Base-by-base conservation (phyloP, 1,140 invertebrate genomes). In the Riptortus pedestris region DNA sequence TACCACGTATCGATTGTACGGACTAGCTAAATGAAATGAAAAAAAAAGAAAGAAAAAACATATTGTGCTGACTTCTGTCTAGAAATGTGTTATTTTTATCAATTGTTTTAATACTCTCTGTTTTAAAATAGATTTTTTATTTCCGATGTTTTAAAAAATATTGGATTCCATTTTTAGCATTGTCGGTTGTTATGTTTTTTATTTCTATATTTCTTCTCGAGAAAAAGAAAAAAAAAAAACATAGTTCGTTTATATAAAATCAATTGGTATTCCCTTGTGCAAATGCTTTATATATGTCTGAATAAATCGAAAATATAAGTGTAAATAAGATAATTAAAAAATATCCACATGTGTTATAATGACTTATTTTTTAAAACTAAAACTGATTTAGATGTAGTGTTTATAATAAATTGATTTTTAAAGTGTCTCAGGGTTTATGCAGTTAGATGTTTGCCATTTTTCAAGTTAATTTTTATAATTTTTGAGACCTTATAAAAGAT, bases 261-360 rank as follows among this genome's bases (percentile, higher is more conserved):
- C 28, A 64, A 66, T 64, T 66, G 62, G 63, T 67, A 64, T 64
- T 61, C 45, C 58, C 48, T 64, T 67, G 62, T 67, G 59, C 62
- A 67, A 67, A 64, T 67, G 62, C 63, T 67, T 67, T 67, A 64
- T 67, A 64, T 64, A 64, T 67, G 62, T 64, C 59, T 67, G 58
- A 59, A 55, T 24, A 55, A 24, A 61, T 62, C 60, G 65, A 64
- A 66, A 63, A 66, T 65, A 60, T 62, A 65, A 62, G 26, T 66
- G 65, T 66, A 66, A 55, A 66, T 66, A 66, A 66, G 60, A 66
- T 43, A 52, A 66, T 61, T 62, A 62, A 65, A 61, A 64, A 65
- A 66, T 51, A 66, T 62, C 65, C 60, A 66, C 45, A 58, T 66
- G 65, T 66, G 65, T 66, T 66, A 66, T 66, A 65, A 66, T 66